A percentile compares a stretch with the other conserved stretches of the same genome.
These are phyloP conservation scores for Hydrozoanthus tunicans DNA, from an alignment of 64 coral and sea anemone genomes.

Conservation along the genomic window DNA sequence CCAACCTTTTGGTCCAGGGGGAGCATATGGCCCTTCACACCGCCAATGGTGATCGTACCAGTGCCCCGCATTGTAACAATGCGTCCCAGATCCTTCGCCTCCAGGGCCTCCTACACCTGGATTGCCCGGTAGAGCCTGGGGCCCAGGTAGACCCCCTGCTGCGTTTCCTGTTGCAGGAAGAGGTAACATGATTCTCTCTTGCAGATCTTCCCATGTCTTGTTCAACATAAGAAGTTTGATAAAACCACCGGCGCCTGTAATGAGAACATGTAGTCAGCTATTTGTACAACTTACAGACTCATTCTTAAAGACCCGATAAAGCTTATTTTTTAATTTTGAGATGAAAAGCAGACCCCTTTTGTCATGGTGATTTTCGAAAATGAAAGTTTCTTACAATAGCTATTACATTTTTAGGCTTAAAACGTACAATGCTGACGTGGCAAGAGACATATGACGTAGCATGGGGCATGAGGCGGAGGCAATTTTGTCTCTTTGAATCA, in stretches of 20 bases:
- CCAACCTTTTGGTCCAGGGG: constrained; percentile 13
- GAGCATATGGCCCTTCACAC: constrained; percentile 34
- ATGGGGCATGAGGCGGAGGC: no score
- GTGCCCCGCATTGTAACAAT: constrained; percentile 49
- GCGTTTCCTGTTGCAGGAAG: constrained; percentile 19
- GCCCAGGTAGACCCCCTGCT: constrained; percentile 11
- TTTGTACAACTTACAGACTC: not conserved
- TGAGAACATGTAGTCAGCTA: not conserved
- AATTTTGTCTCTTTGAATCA: no score
- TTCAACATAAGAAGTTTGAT: constrained; percentile 41
- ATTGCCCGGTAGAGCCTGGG: constrained; percentile 14
- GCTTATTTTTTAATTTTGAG: no score
- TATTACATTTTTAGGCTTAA: no score
- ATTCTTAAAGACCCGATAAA: no score
- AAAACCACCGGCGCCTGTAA: not conserved
- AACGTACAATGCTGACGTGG: no score
- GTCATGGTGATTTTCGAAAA: no score
- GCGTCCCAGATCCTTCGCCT: constrained; percentile 37
- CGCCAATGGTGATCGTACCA: constrained; percentile 49
- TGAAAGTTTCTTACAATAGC: no score
- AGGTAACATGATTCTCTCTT: not conserved
- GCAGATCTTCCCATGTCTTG: constrained; percentile 47
- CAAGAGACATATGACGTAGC: no score
- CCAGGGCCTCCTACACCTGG: constrained; percentile 31
- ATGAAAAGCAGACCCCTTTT: no score